Evolutionary conservation across 2,797 vertebrate genomes (phyloP).

Genomic region (Anabacerthia variegaticeps): DNA sequence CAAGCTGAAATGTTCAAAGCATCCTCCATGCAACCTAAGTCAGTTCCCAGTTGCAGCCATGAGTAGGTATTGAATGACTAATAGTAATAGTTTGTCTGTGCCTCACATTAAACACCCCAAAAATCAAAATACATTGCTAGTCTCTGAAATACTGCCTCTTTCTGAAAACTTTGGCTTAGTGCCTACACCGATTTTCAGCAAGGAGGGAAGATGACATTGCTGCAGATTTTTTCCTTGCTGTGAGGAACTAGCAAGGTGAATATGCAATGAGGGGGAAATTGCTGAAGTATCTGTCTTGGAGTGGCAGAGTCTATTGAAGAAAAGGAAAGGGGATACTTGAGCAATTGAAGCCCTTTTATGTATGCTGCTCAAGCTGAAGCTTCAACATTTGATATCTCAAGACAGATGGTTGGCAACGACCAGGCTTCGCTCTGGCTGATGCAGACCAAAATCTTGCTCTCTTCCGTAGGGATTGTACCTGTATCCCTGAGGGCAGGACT

Average conservation of each 20-base stretch:
- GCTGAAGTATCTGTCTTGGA: not conserved
- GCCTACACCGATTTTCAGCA: slow-evolving; percentile 22
- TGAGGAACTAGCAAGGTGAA: slow-evolving; percentile 41
- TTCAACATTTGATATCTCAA: fast-evolving
- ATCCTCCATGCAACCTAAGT: not conserved
- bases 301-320: not conserved
- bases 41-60: not conserved
- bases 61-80: not conserved
- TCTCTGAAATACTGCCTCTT: not conserved
- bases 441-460: not conserved
- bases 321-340: not conserved
- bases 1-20: not conserved
- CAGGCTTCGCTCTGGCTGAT: not conserved
- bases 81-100: not conserved
- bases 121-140: not conserved
- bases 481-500: not conserved
- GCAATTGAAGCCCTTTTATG: not conserved
- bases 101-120: not conserved
- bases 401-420: not conserved
- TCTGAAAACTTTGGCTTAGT: slow-evolving; percentile 25
- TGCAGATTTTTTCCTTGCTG: slow-evolving; percentile 14
- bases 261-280: not conserved
- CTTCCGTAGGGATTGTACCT: not conserved
- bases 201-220: slow-evolving; percentile 14
- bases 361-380: not conserved